Conservation (phyloP, 1,140 invertebrate genomes). For the Hermetia illucens region DNA sequence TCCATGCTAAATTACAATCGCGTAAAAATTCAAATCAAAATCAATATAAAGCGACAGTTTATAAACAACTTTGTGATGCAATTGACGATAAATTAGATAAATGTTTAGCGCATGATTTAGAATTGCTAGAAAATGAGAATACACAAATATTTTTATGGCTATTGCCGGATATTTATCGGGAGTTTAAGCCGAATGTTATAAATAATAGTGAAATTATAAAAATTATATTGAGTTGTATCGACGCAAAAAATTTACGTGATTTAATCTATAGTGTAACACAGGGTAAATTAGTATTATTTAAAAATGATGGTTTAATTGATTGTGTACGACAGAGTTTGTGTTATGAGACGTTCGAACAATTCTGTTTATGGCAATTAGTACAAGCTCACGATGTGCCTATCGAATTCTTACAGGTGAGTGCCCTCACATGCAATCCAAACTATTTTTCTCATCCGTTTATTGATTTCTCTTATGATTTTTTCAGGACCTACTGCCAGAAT, state of each 20-base stretch:
- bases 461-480: constrained; percentile 3
- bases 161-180: constrained; percentile 79
- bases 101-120: constrained; percentile 64
- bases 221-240: constrained; percentile 75
- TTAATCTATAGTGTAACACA: constrained; percentile 82
- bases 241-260: constrained; percentile 77
- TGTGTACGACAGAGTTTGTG: constrained; percentile 68
- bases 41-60: constrained; percentile 69
- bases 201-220: constrained; percentile 76
- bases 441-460: neutral
- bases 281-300: constrained; percentile 69
- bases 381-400: constrained; percentile 84
- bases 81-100: constrained; percentile 55
- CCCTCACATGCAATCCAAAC: too few species aligned
- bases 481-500: constrained; percentile 56
- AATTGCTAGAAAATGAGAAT: constrained; percentile 78
- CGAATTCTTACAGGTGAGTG: constrained; percentile 66
- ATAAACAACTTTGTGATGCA: constrained; percentile 74
- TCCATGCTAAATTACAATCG: constrained; percentile 40
- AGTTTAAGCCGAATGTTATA: constrained; percentile 73
- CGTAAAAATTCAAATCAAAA: constrained; percentile 33
- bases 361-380: constrained; percentile 90
- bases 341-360: constrained; percentile 96
- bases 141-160: constrained; percentile 76
- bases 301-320: constrained; percentile 53